Evolutionary conservation across 2,113 vertebrate species (phyloP).

Genomic region (Gallinago undulata): DNA sequence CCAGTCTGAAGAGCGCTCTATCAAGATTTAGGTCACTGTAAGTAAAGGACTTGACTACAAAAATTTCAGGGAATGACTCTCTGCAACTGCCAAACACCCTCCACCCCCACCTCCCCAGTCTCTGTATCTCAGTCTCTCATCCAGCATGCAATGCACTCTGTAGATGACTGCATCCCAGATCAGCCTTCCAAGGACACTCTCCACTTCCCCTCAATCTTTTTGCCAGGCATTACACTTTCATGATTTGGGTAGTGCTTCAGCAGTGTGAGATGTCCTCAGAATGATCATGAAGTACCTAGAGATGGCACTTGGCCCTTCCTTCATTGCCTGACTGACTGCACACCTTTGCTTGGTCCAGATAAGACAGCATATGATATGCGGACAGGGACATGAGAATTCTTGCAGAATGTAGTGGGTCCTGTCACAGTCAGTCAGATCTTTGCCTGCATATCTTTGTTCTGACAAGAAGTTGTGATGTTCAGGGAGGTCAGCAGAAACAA

Average conservation of each 20-base stretch:
- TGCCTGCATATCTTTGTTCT: neutral
- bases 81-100: neutral
- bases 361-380: neutral
- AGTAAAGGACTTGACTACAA: neutral
- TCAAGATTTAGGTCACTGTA: neutral
- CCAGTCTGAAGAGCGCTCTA: neutral
- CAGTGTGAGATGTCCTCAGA: neutral
- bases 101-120: fast-evolving
- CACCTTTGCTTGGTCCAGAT: neutral
- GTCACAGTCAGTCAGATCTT: neutral
- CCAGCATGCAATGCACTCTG: neutral
- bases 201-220: fast-evolving
- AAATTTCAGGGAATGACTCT: neutral
- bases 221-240: neutral
- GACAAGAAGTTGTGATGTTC: neutral
- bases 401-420: neutral
- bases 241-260: neutral
- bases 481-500: neutral
- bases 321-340: neutral
- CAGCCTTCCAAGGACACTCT: neutral
- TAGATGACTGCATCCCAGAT: neutral
- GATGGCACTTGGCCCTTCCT: neutral
- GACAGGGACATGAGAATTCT: neutral
- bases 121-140: neutral
- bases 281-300: neutral